Conservation (phyloP, 1,140 invertebrate genomes). For the Callitettix versicolor region DNA sequence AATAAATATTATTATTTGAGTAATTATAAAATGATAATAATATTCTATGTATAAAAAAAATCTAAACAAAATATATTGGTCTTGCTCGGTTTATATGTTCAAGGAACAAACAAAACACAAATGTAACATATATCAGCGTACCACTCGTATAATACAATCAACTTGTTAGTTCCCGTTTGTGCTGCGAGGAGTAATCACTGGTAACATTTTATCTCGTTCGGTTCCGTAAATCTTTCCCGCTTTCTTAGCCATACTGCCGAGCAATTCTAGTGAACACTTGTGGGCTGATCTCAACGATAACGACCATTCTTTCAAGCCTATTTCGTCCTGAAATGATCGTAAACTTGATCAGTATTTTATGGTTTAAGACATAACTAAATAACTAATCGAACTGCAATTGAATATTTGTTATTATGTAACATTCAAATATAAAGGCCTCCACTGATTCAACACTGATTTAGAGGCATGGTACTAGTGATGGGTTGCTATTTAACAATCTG, state of each 20-base stretch:
- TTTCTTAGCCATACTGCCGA: slow-evolving; percentile 90
- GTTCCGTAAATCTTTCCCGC: slow-evolving; percentile 94
- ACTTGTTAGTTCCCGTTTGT: slow-evolving; percentile 19
- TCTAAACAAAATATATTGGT: slow-evolving; percentile 6
- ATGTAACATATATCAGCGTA: no score
- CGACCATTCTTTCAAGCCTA: slow-evolving; percentile 91
- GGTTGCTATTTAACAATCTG: no score
- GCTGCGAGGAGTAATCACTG: slow-evolving; percentile 10
- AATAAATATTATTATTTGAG: slow-evolving; percentile 10
- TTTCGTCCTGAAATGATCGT: slow-evolving; percentile 85
- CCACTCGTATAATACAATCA: no score
- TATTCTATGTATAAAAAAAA: slow-evolving; percentile 12
- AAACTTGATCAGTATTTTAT: no score
- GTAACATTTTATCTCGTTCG: slow-evolving; percentile 38
- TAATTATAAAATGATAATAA: slow-evolving; percentile 3
- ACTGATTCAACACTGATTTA: no score
- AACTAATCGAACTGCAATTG: no score
- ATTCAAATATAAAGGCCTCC: no score
- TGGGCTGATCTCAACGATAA: slow-evolving; percentile 79
- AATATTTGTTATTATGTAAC: no score
- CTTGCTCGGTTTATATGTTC: neutral
- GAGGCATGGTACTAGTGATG: no score
- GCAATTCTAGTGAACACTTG: slow-evolving; percentile 82
- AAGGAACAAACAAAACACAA: no score
- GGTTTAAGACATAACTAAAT: no score